Conservation (phyloP, 2,113 vertebrate species). For the Psilopsiagon aurifrons region DNA sequence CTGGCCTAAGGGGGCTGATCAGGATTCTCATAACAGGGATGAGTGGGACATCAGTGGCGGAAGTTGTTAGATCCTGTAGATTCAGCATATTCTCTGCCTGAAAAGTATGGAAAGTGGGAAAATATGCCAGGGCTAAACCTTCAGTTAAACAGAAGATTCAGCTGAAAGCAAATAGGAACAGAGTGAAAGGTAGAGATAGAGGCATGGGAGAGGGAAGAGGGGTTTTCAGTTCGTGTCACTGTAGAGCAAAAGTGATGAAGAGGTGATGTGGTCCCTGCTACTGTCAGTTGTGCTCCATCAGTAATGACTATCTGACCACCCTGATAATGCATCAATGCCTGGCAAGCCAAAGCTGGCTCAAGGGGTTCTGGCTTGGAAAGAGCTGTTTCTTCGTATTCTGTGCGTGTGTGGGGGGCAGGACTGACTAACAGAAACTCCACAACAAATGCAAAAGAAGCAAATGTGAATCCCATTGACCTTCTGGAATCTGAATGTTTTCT, state of each 20-base stretch:
- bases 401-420: rapidly evolving
- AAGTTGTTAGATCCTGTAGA: background rate
- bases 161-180: background rate
- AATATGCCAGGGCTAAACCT: background rate
- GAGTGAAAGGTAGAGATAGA: background rate
- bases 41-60: background rate
- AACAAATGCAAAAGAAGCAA: background rate
- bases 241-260: background rate
- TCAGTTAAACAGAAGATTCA: background rate
- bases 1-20: background rate
- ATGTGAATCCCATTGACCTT: background rate
- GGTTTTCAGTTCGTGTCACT: background rate
- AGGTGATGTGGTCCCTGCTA: background rate
- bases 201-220: rapidly evolving
- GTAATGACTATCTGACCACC: background rate
- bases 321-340: rapidly evolving
- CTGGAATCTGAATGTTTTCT: background rate
- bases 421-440: background rate
- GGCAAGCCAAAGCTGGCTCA: background rate
- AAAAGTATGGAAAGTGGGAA: background rate
- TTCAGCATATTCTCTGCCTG: background rate
- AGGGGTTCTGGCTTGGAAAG: background rate
- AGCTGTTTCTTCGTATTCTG: background rate
- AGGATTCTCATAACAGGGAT: background rate
- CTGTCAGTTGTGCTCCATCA: background rate